Base-by-base conservation (phyloP, 2,797 vertebrate genomes). In the Microtus agrestis region DNA sequence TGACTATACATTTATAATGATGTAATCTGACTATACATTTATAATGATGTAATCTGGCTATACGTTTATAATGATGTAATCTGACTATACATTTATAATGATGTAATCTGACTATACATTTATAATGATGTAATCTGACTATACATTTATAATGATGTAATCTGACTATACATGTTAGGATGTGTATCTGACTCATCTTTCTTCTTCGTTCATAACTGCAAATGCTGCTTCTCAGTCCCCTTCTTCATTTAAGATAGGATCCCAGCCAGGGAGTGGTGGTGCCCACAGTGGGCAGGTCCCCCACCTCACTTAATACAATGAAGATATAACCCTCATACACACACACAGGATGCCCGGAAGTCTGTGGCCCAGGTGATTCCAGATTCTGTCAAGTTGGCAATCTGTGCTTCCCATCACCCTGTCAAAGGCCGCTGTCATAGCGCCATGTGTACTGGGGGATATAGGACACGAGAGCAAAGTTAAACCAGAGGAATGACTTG, bases 191-290 rank as follows among this genome's bases (percentile, higher is more conserved):
- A 71, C 80, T 92, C 34, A 59, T 65, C 43, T 59, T 93, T n/a
- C 56, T 87, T 87, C 48, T 69, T 82, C 34, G 40, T 91, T 96
- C 67, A 37, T 79, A 88, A 82, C 88, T 85, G 27, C 79, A 78
- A 85, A 15, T 51, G 63, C 34, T 69, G 43, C 43, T 67, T 19
- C 29, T 85, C 43, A 51, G 40, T n/a, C 21, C 1, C 27, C 59
- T 67, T 67, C 81, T 84, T 40, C 21, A 54, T 67, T 85, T 34
- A 67, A 34, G 40, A 65, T 5, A 48, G 17, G 29, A 67, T 48
- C 31, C 43, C 43, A 84, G 63, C 63, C 63, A 86, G 63, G 19
- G 82, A 25, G 34, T 65, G 29, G 61, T 48, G 61, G 19, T 6
- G 2, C 43, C 61, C 17, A 69, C 2, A 5, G 29, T 34, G 61